Evolutionary conservation across 2,797 vertebrate species (phyloP), one percentile per base, ranked within the genome.

Genomic region (Pipistrellus pipistrellus): DNA sequence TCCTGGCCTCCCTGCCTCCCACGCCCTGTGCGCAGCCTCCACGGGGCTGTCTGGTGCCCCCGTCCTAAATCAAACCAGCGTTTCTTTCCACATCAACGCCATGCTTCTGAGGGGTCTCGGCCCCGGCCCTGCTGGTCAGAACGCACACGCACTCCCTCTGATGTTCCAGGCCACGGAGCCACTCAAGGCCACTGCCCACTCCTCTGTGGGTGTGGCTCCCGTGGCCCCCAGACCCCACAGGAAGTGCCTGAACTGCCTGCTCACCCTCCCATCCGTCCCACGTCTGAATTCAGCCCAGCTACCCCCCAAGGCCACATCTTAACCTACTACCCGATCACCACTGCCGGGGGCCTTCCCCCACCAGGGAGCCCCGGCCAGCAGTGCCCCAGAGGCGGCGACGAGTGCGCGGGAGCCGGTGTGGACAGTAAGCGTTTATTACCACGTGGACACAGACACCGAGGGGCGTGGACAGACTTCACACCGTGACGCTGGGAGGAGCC

Each of bases 361-460:
- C 21, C 23, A 59, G 18, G 48, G n/a, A 0, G 0, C 3, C 80
- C 48, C n/a, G 0, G 11, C 62, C 55, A 10, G 53, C 27, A 62
- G 76, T 0, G 18, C 18, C 66, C 13, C 59, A 62, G 91, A 91
- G 80, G 14, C 21, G 78, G 44, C 0, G 13, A 30, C 44, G 15
- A 87, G 41, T 0, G 89, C 91, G 85, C 4, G 18, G 80, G 51
- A 94, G 94, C 96, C 77, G 3, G 85, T 48, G 98, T 98, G 98
- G 98, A 98, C 98, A 99, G 99, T 98, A 98, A 98, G 98, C 98
- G 97, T 99, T 99, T 99, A 99, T 99, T 99, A 99, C 98, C 99
- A 99, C 98, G 99, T 99, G 98, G 99, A 99, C 99, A 99, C 98
- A 99, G 98, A 99, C 98, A 99, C 98, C 98, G 98, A 98, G 98